phyloP scores from a whole-genome alignment of 1,140 invertebrate genomes.

The Archivesica marissinica region DNA sequence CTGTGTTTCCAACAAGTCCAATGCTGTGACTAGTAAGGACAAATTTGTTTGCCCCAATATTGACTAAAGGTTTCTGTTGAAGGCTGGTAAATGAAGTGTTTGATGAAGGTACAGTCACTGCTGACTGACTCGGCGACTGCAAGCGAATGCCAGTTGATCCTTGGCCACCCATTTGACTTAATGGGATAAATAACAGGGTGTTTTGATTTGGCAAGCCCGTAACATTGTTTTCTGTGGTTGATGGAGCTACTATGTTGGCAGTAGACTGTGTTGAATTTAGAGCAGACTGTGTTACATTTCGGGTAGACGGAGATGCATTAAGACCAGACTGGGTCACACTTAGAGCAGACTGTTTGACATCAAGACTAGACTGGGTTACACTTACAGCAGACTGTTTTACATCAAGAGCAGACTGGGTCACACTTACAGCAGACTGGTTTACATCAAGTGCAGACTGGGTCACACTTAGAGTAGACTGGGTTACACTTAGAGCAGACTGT shows the following conservation, averaged over 20 bases:
- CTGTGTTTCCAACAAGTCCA: slow-evolving; percentile 24
- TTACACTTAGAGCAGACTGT: not conserved
- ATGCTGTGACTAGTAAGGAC: slow-evolving; percentile 29
- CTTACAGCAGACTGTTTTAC: not conserved
- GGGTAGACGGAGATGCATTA: not conserved
- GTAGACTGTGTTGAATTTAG: not conserved
- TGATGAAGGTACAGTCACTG: not conserved
- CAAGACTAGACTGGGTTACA: not conserved
- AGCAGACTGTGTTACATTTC: not conserved
- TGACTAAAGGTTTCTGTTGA: slow-evolving; percentile 28
- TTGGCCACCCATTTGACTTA: slow-evolving; percentile 13
- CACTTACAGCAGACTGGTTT: not conserved
- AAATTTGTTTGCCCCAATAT: slow-evolving; percentile 25
- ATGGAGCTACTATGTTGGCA: not conserved
- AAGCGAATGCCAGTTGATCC: not conserved
- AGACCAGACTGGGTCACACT: not conserved
- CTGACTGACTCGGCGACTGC: slow-evolving; percentile 16
- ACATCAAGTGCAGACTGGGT: not conserved
- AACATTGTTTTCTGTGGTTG: not conserved
- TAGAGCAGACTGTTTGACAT: not conserved
- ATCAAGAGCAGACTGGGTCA: not conserved
- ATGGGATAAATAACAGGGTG: slow-evolving; percentile 34
- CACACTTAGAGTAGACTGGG: not conserved
- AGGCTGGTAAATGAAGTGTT: not conserved
- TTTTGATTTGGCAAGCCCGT: not conserved